Conservation (phyloP, 1,140 invertebrate species). For the Nymphalis io region DNA sequence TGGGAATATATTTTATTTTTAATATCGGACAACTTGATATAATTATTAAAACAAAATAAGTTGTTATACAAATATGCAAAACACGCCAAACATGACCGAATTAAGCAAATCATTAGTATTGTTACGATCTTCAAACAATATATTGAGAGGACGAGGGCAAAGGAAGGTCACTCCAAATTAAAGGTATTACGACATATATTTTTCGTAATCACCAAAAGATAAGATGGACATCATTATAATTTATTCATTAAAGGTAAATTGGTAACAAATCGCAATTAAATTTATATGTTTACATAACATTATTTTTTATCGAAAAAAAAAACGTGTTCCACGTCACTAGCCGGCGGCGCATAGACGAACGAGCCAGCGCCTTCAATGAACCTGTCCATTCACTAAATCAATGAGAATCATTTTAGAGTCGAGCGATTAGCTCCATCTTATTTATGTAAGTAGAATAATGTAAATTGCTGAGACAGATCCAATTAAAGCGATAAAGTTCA, state of each 20-base stretch:
- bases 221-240: slow-evolving; percentile 27
- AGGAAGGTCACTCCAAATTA: slow-evolving; percentile 36
- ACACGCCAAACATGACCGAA: slow-evolving; percentile 27
- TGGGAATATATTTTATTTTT: neutral
- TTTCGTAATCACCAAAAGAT: slow-evolving; percentile 28
- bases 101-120: slow-evolving; percentile 40
- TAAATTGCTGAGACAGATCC: slow-evolving; percentile 54
- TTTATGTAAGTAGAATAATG: slow-evolving; percentile 53
- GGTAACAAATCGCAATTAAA: slow-evolving; percentile 59
- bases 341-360: slow-evolving; percentile 41
- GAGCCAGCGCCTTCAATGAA: slow-evolving; percentile 36
- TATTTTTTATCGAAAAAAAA: slow-evolving; percentile 46
- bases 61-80: slow-evolving; percentile 28
- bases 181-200: slow-evolving; percentile 29
- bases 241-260: slow-evolving; percentile 42
- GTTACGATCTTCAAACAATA: slow-evolving; percentile 34
- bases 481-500: slow-evolving; percentile 53
- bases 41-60: slow-evolving; percentile 21
- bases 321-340: slow-evolving; percentile 38
- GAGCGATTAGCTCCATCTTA: slow-evolving; percentile 44
- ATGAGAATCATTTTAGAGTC: slow-evolving; percentile 39
- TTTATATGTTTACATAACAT: slow-evolving; percentile 65
- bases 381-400: slow-evolving; percentile 43
- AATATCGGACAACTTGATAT: neutral
- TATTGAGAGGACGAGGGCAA: slow-evolving; percentile 28